Conservation (phyloP, 2,797 vertebrate species). For the Buceros bicornis region DNA sequence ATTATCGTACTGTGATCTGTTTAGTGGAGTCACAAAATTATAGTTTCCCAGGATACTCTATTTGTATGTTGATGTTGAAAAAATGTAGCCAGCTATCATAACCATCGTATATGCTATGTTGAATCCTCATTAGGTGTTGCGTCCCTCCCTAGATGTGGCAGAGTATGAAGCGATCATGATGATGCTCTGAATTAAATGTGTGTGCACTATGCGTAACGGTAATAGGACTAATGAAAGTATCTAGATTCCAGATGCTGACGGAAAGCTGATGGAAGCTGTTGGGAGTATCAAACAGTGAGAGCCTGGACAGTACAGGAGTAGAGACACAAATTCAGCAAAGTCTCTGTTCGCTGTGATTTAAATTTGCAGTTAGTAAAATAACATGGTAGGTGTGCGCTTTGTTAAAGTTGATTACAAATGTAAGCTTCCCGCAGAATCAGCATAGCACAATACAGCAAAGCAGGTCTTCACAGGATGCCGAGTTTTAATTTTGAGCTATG, state of each 20-base stretch:
- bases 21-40: not conserved
- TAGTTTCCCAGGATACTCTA: not conserved
- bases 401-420: not conserved
- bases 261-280: not conserved
- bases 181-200: not conserved
- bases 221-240: not conserved
- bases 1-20: not conserved
- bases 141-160: not conserved
- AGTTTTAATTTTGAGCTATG: not conserved
- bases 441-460: not conserved
- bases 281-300: not conserved
- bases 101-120: not conserved
- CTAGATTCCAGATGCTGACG: not conserved
- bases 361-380: not conserved
- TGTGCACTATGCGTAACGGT: not conserved
- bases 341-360: not conserved
- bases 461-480: not conserved
- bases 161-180: not conserved
- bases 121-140: not conserved
- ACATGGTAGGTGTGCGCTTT: fast-evolving
- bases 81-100: not conserved
- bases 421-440: not conserved
- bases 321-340: not conserved
- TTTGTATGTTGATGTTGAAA: not conserved
- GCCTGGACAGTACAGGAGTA: not conserved